Base-by-base conservation (phyloP, 2,113 vertebrate genomes). In the Phylloscopus whistleri region DNA sequence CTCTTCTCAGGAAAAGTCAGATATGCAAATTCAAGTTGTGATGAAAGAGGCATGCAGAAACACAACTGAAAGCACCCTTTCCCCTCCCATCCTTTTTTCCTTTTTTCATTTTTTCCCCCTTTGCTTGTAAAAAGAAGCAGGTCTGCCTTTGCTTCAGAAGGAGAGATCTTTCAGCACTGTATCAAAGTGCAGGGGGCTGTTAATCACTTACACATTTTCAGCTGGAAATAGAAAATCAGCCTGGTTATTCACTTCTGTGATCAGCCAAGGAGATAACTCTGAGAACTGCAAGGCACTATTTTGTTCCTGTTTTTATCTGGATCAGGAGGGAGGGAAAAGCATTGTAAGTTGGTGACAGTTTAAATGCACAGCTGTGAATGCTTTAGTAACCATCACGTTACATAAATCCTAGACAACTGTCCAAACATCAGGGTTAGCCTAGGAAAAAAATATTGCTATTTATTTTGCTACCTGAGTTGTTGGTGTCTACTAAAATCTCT, bases 381-480 rank as follows among this genome's bases (percentile, higher is more conserved):
- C 17, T 84, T 87, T 2, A 82, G 75, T 74, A 87, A 46, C 59
- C 20, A 9, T 73, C 39, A 3, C 67, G 72, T 74, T 30, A 16
- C 33, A 33, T 66, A 83, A 93, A 93, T 74, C 79, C 70, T 51
- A 69, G 82, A 51, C 74, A 91, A 66, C 84, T 95, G 87, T 85
- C 49, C 77, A 97, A 96, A 91, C 66, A 95, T 51, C 70, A 49
- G n/a, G 8, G 15, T 79, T 60, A 86, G 46, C 46, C 51, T 87
- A 58, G 58, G 28, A 84, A 89, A 84, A 84, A 84, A 80, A 76
- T 37, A 63, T 3, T 62, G 27, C 24, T 94, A 73, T 91, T 95
- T 93, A 66, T 94, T 95, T 94, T 93, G 31, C 49, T 92, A 51
- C 66, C 46, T 82, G 53, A 49, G 23, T 89, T 89, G 56, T 89